phyloP scores from a whole-genome alignment of 1,140 invertebrate species.

The Lutraria rhynchaena region DNA sequence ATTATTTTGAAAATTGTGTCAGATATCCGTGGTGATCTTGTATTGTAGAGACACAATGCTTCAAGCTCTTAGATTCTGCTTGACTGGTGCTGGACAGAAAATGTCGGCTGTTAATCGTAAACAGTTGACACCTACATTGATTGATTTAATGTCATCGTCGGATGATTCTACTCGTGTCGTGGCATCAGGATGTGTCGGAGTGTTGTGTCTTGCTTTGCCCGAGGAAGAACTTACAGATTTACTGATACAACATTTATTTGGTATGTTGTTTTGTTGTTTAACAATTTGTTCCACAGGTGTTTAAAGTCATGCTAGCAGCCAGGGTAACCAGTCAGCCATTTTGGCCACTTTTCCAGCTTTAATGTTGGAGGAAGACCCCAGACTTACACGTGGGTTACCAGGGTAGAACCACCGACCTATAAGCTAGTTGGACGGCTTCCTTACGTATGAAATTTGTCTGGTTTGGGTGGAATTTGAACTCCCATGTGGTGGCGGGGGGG shows the following conservation, averaged over 20 bases:
- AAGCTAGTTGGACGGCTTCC: too few relatives aligned
- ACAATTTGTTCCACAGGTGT: too few relatives aligned
- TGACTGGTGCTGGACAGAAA: conserved; percentile 93
- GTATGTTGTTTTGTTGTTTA: conserved; percentile 79
- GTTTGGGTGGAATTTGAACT: too few relatives aligned
- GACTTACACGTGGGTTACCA: too few relatives aligned
- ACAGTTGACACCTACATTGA: conserved; percentile 89
- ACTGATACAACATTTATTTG: conserved; percentile 89
- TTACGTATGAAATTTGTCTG: too few relatives aligned
- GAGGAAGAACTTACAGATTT: conserved; percentile 89
- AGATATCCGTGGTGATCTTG: not conserved
- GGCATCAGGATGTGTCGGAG: conserved; percentile 94
- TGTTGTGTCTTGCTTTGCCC: conserved; percentile 90
- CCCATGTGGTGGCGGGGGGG: too few relatives aligned
- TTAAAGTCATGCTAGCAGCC: too few relatives aligned
- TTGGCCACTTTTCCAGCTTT: too few relatives aligned
- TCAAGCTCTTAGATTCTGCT: conserved; percentile 92
- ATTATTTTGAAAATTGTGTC: not conserved
- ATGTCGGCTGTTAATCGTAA: conserved; percentile 92
- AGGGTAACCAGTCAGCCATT: too few relatives aligned
- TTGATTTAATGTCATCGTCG: conserved; percentile 86
- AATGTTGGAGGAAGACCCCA: too few relatives aligned
- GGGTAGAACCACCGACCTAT: too few relatives aligned
- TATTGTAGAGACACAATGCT: conserved; percentile 92
- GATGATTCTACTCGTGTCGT: conserved; percentile 92